These are phyloP conservation scores for Gymnoscopelus braueri DNA, from an alignment of 2,797 vertebrate genomes.

Conservation along the genomic window DNA sequence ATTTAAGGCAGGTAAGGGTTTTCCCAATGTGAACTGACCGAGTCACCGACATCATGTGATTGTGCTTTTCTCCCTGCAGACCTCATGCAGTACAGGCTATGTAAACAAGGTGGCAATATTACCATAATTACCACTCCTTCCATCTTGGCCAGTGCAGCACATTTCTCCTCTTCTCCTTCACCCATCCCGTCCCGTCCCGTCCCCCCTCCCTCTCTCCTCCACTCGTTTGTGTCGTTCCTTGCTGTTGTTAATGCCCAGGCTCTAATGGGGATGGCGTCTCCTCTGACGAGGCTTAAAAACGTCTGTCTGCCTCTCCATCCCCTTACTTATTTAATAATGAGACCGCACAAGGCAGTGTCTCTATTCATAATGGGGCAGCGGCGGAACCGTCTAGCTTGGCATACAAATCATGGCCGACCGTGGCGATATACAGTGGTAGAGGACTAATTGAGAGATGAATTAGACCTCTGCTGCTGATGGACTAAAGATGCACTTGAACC, in stretches of 20 bases:
- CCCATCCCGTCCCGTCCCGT: slow-evolving; percentile 2
- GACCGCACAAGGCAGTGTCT: slow-evolving; percentile 83
- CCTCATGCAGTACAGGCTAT: slow-evolving; percentile 63
- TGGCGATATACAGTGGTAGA: slow-evolving; percentile 65
- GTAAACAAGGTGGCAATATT: slow-evolving; percentile 79
- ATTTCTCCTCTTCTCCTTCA: slow-evolving; percentile 27
- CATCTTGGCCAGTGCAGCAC: slow-evolving; percentile 35
- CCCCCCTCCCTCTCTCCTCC: slow-evolving; percentile 14
- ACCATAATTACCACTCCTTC: slow-evolving; percentile 69
- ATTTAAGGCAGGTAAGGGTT: slow-evolving; percentile 14
- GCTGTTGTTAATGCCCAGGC: slow-evolving; percentile 79
- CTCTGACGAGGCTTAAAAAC: slow-evolving; percentile 78
- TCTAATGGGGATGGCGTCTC: slow-evolving; percentile 88
- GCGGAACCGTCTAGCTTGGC: slow-evolving; percentile 73
- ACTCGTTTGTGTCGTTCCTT: slow-evolving; percentile 68
- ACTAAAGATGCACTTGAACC: slow-evolving; percentile 66
- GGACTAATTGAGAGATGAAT: slow-evolving; percentile 81
- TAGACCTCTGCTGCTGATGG: slow-evolving; percentile 70
- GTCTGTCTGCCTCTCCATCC: slow-evolving; percentile 84
- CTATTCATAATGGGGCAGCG: slow-evolving; percentile 83
- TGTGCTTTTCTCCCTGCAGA: not conserved
- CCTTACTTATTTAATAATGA: slow-evolving; percentile 86
- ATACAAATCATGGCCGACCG: slow-evolving; percentile 69
- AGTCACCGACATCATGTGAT: not conserved
- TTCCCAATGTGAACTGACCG: slow-evolving; percentile 21